Conservation (phyloP, 2,113 vertebrate genomes). For the human (Homo sapiens) region GRCh38 chr7:31519001-31519500, state of each 20-base stretch:
- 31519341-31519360: not conserved
- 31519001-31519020: conserved; percentile 12
- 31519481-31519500: not conserved
- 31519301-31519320: not conserved
- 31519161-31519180: not conserved
- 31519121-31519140: no score
- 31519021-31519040: not conserved
- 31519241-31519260: not conserved
- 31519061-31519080: not conserved
- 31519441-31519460: not conserved
- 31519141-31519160: not conserved
- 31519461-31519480: not conserved
- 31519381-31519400: not conserved
- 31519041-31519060: not conserved
- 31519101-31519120: no score
- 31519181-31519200: not conserved
- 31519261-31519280: not conserved
- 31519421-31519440: conserved; percentile 6
- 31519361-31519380: not conserved
- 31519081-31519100: not conserved
- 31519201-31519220: not conserved
- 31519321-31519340: not conserved
- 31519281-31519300: not conserved
- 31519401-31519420: not conserved
- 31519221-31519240: not conserved